Evolutionary conservation across 35 echinoderm and acorn worm species (phyloP), one percentile per base, ranked within the genome.

Genomic region (Amphiura filiformis): DNA sequence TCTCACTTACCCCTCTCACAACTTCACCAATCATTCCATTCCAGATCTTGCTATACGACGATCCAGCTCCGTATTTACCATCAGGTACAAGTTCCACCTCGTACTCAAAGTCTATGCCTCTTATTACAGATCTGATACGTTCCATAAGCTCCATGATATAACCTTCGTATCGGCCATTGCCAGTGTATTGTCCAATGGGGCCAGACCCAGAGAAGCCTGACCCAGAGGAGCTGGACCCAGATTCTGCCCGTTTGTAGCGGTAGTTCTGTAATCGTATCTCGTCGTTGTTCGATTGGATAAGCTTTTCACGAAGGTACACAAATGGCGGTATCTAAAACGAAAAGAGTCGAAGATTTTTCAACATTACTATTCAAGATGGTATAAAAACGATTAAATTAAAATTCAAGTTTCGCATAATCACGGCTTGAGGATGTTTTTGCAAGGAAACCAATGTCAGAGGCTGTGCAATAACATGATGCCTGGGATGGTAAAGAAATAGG

Each of bases 11-110:
- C 47, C 76, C 76, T 57, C 87, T 0, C 1, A 81, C 77, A 30
- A 88, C 87, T 85, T 91, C 89, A 1, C 89, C 80, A 26, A 91
- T 35, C 89, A 91, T 83, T 79, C 89, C 89, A 23, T 84, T 78
- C 89, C 89, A 91, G 31, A 88, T 88, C 1, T 70, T 35, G 47
- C 82, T 77, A 26, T 85, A 84, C 76, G 39, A 31, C 0, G 23
- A 52, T 18, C 31, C 39, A 0, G 57, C 32, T 20, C 89, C 89
- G 80, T 84, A 91, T 56, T 84, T 84, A 5, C 89, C 89, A 33
- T 91, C 89, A 47, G 81, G 37, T 0, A 85, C 89, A 13, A 91
- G 39, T 80, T 84, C 81, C n/a, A 91, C 81, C 35, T 91, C 89
- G 56, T 78, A 91, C 1, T 91, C 81, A 49, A 91, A 91, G 39